Evolutionary conservation across 2,888 invertebrate species (phyloP), one percentile per base, ranked within the genome.

Genomic region (Gisinianus flammeolus): DNA sequence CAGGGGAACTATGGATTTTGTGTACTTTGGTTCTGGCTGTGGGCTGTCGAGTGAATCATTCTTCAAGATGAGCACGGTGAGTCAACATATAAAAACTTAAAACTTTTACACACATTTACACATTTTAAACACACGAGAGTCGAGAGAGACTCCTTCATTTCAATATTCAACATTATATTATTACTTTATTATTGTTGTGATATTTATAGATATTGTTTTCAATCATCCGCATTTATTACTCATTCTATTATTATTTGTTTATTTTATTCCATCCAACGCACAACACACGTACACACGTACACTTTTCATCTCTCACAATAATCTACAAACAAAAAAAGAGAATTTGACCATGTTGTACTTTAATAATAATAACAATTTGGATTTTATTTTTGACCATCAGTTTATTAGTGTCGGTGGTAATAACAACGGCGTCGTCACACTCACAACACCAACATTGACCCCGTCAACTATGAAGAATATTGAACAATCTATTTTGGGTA

Each of bases 381-480:
- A 22, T 24, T 62, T 62, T 26, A 2, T 62, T 6, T 62, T 24
- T 22, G 6, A 10, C 3, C 8, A 22, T 5, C 24, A 62, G 62
- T 62, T 62, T 24, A 62, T 52, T 44, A 64, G 58, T 31, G 72
- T 70, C 54, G 76, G 56, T 62, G 62, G 70, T 8, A 76, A 70
- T 31, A 76, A 76, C 56, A 56, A 76, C 69, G 64, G 33, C 19
- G 69, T 76, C 30, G 33, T 76, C 52, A 96, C 96, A 79, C 91
- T 94, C 87, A 97, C 96, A 83, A 96, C 97, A 86, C 93, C 96
- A 83, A 96, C 95, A 86, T 90, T 97, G 85, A 97, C 97, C 84
- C 97, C 97, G 82, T 97, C 97, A 68, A 96, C 96, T 85, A 89
- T 97, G 87, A 92, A 95, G 86, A 89, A 91, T 89, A 94, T 97